Evolutionary conservation across 2,113 vertebrate genomes (phyloP).

Genomic region (Tachysurus vachellii): DNA sequence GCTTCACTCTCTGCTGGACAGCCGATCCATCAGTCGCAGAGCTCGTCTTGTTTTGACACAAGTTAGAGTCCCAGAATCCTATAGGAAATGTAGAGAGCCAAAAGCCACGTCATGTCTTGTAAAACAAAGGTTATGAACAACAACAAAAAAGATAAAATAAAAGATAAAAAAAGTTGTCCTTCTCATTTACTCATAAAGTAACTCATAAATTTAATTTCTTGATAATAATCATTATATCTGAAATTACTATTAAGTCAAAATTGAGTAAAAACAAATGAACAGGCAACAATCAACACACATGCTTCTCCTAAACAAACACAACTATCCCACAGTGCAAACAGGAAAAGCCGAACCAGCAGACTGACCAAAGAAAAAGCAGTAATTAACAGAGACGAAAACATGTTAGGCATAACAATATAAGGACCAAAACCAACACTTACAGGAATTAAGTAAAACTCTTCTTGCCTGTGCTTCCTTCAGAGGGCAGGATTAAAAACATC

Average conservation of each 20-base stretch:
- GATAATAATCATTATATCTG: not conserved
- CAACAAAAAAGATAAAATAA: not conserved
- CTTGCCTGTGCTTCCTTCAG: constrained; percentile 5
- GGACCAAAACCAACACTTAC: constrained; percentile 31
- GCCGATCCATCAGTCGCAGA: constrained; percentile 63
- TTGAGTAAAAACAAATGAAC: constrained; percentile 1
- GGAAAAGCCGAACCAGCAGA: not conserved
- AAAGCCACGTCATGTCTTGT: not conserved
- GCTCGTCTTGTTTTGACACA: constrained; percentile 70
- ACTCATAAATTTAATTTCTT: no score
- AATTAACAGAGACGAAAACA: not conserved
- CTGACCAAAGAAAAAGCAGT: not conserved
- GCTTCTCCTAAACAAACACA: constrained; percentile 1
- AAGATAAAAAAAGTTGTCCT: not conserved
- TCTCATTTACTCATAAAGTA: not conserved
- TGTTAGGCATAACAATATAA: not conserved
- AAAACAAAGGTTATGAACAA: not conserved
- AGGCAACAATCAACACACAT: not conserved
- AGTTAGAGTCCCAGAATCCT: constrained; percentile 85
- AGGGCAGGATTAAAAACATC: constrained; percentile 14
- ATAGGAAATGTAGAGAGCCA: not conserved
- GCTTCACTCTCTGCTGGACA: constrained; percentile 59
- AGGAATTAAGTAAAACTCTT: constrained; percentile 22
- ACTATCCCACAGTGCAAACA: not conserved
- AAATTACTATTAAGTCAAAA: constrained; percentile 2